These are phyloP conservation scores for Serilophus lunatus DNA, from an alignment of 2,113 vertebrate species.

Conservation along the genomic window DNA sequence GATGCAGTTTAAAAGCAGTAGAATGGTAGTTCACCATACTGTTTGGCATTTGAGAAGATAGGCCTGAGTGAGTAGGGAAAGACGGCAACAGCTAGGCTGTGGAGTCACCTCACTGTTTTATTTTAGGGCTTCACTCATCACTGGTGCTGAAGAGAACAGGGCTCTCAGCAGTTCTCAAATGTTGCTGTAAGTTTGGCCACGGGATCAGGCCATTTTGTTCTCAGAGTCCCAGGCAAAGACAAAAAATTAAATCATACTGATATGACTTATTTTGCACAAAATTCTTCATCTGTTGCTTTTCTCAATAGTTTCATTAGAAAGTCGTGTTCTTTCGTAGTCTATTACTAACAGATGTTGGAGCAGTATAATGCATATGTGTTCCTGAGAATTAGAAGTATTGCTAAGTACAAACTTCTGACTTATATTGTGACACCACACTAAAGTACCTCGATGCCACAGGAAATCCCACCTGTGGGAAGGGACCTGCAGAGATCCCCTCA, in stretches of 20 bases:
- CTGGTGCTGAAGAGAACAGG: not conserved
- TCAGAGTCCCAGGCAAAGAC: not conserved
- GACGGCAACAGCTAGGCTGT: not conserved
- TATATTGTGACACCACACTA: not conserved
- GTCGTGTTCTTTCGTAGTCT: not conserved
- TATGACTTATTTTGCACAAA: constrained; percentile 13
- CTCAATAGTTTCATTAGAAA: not conserved
- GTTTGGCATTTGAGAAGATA: not conserved
- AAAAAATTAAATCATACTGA: not conserved
- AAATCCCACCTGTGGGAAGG: not conserved
- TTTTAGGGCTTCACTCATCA: not conserved
- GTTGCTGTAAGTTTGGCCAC: not conserved
- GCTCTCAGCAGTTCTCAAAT: not conserved
- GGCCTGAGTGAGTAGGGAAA: not conserved
- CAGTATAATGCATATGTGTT: not conserved
- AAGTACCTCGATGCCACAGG: not conserved
- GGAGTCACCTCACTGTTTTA: not conserved
- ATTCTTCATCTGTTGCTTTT: constrained; percentile 24
- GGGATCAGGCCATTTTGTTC: not conserved
- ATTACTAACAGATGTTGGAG: constrained; percentile 31
- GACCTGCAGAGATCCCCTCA: not conserved
- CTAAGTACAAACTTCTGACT: not conserved
- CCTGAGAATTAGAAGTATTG: not conserved
- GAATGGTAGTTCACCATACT: not conserved
- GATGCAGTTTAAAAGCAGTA: not conserved